Evolutionary conservation across 2,888 invertebrate genomes (phyloP).

Genomic region (Lutraria lutraria): DNA sequence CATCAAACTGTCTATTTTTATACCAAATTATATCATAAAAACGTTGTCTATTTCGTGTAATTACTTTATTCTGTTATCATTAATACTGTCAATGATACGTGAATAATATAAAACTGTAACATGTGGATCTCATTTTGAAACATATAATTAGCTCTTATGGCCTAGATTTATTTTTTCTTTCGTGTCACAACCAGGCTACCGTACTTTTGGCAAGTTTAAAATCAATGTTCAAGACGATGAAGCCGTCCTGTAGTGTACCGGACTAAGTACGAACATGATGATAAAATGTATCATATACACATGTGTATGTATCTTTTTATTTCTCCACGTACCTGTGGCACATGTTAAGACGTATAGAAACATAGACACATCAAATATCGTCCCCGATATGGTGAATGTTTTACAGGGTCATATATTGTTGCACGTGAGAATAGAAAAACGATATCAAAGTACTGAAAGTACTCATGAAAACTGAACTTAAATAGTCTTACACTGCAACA

Average conservation of each 20-base stretch:
- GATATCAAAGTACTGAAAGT: no score
- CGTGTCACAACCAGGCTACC: no score
- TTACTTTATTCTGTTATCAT: background rate
- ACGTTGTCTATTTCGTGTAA: background rate
- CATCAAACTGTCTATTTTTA: conserved; percentile 11
- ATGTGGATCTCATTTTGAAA: background rate
- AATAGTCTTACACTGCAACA: no score
- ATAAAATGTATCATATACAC: background rate
- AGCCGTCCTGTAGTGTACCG: no score
- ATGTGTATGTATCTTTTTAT: background rate
- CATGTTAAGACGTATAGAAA: background rate
- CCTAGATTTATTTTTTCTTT: no score
- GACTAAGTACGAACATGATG: no score
- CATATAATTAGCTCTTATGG: no score
- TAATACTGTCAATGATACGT: background rate
- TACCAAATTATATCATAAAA: background rate
- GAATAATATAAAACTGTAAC: background rate
- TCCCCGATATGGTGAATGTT: background rate
- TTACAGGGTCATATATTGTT: background rate
- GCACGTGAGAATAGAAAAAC: conserved; percentile 7
- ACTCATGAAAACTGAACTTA: no score
- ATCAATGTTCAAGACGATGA: no score
- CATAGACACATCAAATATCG: background rate
- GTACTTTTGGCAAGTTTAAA: no score
- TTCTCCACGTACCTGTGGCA: background rate